A percentile compares a stretch with the other conserved stretches of the same genome.
Conservation (phyloP, 2,888 invertebrate species). For the Aricia artaxerxes region DNA sequence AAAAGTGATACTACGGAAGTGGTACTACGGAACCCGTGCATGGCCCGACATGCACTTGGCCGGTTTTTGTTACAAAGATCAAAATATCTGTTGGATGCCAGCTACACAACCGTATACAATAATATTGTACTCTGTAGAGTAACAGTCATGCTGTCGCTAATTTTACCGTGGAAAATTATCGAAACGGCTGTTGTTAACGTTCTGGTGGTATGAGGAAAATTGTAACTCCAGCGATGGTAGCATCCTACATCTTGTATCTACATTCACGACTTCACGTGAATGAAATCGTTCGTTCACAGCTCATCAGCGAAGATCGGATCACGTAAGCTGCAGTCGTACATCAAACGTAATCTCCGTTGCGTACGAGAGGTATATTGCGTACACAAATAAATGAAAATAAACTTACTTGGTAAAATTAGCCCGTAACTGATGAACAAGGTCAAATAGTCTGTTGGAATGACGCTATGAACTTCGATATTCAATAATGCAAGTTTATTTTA, state of each 20-base stretch:
- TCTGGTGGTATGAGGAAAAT: neutral
- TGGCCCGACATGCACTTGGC: no score
- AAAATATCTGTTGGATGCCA: no score
- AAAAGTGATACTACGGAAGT: no score
- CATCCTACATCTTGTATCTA: neutral
- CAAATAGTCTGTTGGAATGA: neutral
- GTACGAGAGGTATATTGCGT: constrained; percentile 33
- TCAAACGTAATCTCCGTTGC: constrained; percentile 22
- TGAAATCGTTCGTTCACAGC: constrained; percentile 9
- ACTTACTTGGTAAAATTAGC: constrained; percentile 40
- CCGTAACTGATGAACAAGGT: constrained; percentile 18
- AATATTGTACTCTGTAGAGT: no score
- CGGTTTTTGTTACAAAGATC: no score
- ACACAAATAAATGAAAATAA: constrained; percentile 41
- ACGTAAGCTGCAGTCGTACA: constrained; percentile 28
- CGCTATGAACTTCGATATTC: neutral
- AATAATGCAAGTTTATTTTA: no score
- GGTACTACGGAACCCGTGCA: no score
- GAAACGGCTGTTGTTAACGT: neutral
- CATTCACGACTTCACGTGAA: neutral
- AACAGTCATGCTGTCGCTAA: neutral
- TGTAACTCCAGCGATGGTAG: neutral
- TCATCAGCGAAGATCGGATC: constrained; percentile 15
- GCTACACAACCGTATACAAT: no score
- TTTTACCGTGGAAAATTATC: neutral